Evolutionary conservation across 2,113 vertebrate genomes (phyloP).

Genomic region (Muntiacus reevesi): DNA sequence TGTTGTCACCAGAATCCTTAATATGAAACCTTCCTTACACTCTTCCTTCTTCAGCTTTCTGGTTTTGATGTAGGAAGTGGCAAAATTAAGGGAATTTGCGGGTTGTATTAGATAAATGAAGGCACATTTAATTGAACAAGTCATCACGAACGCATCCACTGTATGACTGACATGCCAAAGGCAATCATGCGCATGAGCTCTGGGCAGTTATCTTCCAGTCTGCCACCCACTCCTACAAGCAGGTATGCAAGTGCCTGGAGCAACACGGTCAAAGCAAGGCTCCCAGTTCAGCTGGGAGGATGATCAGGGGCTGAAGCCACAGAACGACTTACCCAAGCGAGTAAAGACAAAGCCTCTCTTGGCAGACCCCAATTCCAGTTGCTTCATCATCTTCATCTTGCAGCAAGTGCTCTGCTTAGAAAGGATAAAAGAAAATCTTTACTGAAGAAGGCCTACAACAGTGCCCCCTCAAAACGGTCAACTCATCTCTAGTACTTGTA

Average conservation of each 20-base stretch:
- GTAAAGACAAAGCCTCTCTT: background rate
- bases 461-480: background rate
- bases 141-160: background rate
- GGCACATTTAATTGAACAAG: background rate
- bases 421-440: background rate
- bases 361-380: background rate
- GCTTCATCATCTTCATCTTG: background rate
- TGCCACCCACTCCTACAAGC: background rate
- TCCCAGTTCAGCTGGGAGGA: background rate
- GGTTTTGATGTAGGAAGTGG: conserved; percentile 5
- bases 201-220: background rate
- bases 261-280: background rate
- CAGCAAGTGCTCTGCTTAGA: background rate
- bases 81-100: conserved; percentile 4
- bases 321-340: background rate
- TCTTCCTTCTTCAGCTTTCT: conserved; percentile 3
- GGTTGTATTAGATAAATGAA: conserved; percentile 11
- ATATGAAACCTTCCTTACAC: conserved; percentile 24
- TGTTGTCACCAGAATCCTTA: conserved; percentile 62
- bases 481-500: background rate
- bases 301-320: background rate
- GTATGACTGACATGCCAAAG: background rate
- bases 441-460: background rate
- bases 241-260: rapidly evolving
- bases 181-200: background rate